Evolutionary conservation across 2,888 invertebrate species (phyloP).

Genomic region (Dryadula phaetusa): DNA sequence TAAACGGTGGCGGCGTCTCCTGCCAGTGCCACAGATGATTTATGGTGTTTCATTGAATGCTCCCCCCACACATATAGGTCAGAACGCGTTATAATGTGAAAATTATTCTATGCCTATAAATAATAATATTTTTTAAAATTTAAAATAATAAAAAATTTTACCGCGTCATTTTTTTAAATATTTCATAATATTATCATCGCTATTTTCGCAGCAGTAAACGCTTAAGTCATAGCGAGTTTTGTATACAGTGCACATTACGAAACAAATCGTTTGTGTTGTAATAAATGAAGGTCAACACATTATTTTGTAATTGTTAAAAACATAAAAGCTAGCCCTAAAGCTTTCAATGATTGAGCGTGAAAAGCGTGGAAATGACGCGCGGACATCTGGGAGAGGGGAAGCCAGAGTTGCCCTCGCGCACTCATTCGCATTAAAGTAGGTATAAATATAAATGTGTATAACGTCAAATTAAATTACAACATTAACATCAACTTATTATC

Average conservation of each 20-base stretch:
- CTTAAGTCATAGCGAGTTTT: constrained; percentile 19
- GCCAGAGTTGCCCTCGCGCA: constrained; percentile 28
- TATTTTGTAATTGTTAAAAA: constrained; percentile 36
- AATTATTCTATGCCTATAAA: neutral
- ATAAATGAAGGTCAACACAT: constrained; percentile 25
- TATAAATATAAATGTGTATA: neutral
- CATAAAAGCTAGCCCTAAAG: constrained; percentile 41
- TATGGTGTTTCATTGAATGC: constrained; percentile 33
- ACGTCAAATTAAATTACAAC: neutral
- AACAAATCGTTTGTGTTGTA: constrained; percentile 21
- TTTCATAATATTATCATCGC: neutral
- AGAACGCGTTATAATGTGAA: neutral
- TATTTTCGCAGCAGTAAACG: constrained; percentile 6
- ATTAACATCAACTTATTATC: neutral
- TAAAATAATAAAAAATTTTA: neutral
- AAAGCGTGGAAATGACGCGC: constrained; percentile 72
- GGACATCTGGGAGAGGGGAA: constrained; percentile 47
- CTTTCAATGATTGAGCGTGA: constrained; percentile 51
- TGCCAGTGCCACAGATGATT: constrained; percentile 57
- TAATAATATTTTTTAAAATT: neutral
- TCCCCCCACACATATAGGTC: constrained; percentile 16
- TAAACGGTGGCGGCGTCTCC: constrained; percentile 52
- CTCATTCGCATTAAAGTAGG: neutral
- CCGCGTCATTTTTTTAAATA: neutral
- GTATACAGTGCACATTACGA: constrained; percentile 13